phyloP scores from a whole-genome alignment of 2,113 vertebrate genomes.

The Lipotes vexillifer region DNA sequence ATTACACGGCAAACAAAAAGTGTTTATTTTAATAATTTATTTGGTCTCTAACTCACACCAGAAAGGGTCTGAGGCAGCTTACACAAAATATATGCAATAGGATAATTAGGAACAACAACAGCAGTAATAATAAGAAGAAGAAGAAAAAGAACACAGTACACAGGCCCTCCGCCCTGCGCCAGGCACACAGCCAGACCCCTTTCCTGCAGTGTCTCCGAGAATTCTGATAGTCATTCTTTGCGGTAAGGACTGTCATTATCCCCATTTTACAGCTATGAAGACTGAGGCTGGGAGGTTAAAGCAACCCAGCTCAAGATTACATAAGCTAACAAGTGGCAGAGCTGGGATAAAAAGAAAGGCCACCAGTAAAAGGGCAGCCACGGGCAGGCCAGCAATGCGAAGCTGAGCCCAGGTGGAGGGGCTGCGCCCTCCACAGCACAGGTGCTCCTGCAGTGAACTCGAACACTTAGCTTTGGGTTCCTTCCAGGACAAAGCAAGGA shows the following conservation, averaged over 20 bases:
- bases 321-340: not conserved
- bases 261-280: not conserved
- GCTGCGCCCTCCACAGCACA: rapidly evolving
- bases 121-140: not conserved
- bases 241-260: not conserved
- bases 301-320: not conserved
- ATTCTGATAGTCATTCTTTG: not conserved
- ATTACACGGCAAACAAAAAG: not conserved
- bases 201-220: not conserved
- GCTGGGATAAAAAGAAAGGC: not conserved
- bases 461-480: not conserved
- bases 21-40: not conserved
- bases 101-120: not conserved
- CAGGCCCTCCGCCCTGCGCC: rapidly evolving
- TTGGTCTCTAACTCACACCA: not conserved
- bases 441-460: not conserved
- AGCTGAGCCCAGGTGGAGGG: not conserved
- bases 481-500: not conserved
- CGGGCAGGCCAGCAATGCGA: rapidly evolving
- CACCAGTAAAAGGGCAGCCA: not conserved
- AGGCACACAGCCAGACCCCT: not conserved
- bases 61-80: not conserved
- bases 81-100: not conserved
- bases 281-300: not conserved
- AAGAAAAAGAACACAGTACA: not conserved